phyloP scores from a whole-genome alignment of 2,888 invertebrate genomes.

The Ornithoptera priamus region DNA sequence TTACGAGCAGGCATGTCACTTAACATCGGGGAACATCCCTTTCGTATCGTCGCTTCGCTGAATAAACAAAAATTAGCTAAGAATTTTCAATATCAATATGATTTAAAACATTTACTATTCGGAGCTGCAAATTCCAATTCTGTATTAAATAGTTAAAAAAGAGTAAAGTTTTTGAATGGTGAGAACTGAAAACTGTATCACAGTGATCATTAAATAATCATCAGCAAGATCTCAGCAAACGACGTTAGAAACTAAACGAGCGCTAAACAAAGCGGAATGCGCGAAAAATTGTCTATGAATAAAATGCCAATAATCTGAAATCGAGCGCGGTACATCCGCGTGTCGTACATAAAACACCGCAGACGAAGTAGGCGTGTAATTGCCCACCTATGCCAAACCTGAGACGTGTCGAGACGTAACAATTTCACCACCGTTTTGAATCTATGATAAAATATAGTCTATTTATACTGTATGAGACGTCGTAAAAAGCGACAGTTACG shows the following conservation, averaged over 20 bases:
- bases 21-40: no score
- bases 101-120: no score
- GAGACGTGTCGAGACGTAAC: slow-evolving; percentile 50
- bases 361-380: slow-evolving; percentile 55
- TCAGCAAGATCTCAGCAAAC: neutral
- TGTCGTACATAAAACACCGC: slow-evolving; percentile 15
- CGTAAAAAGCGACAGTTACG: slow-evolving; percentile 30
- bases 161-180: no score
- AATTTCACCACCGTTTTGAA: slow-evolving; percentile 42
- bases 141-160: no score
- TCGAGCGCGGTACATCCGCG: slow-evolving; percentile 13
- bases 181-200: no score
- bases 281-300: slow-evolving; percentile 20
- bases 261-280: slow-evolving; percentile 6
- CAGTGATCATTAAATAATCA: neutral
- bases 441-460: slow-evolving; percentile 32
- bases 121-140: no score
- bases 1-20: no score
- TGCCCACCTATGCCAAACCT: slow-evolving; percentile 55
- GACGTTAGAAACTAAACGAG: neutral
- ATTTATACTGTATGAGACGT: slow-evolving; percentile 32
- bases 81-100: no score
- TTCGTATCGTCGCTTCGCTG: no score
- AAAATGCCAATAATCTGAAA: slow-evolving; percentile 20
- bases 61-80: no score